phyloP scores from a whole-genome alignment of 2,888 invertebrate genomes.

The Rapana venosa region DNA sequence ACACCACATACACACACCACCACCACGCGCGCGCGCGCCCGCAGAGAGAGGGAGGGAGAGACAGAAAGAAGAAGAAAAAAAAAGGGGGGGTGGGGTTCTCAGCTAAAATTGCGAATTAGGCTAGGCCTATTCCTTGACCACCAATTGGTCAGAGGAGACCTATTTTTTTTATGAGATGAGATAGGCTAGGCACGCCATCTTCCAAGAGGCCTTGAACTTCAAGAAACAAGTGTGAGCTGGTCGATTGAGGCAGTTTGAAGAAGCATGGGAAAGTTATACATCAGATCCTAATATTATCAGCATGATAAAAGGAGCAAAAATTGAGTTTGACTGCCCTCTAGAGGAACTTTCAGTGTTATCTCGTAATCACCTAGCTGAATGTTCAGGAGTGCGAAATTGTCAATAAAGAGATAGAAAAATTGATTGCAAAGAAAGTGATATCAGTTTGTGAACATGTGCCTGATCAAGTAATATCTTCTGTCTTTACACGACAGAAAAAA shows the following conservation, averaged over 20 bases:
- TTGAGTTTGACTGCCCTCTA: not conserved
- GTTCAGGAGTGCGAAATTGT: not conserved
- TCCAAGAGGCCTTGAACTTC: no score
- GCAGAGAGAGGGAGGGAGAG: no score
- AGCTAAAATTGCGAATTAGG: no score
- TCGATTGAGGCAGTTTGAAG: not conserved
- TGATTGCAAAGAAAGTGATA: not conserved
- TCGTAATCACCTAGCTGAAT: not conserved
- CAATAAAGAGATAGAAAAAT: not conserved
- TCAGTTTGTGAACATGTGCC: not conserved
- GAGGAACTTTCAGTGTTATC: not conserved
- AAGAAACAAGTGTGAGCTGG: no score
- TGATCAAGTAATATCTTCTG: not conserved
- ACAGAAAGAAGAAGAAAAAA: no score
- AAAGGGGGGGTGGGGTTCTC: no score
- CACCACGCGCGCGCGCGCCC: not conserved
- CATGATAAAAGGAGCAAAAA: not conserved
- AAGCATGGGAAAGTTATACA: not conserved
- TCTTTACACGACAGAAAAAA: not conserved
- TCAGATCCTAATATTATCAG: not conserved
- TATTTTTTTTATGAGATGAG: no score
- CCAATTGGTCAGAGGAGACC: no score
- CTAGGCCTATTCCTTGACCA: no score
- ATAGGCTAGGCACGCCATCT: no score
- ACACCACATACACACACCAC: not conserved